These are phyloP conservation scores for Platalea minor DNA, from an alignment of 2,797 vertebrate species.

Conservation along the genomic window DNA sequence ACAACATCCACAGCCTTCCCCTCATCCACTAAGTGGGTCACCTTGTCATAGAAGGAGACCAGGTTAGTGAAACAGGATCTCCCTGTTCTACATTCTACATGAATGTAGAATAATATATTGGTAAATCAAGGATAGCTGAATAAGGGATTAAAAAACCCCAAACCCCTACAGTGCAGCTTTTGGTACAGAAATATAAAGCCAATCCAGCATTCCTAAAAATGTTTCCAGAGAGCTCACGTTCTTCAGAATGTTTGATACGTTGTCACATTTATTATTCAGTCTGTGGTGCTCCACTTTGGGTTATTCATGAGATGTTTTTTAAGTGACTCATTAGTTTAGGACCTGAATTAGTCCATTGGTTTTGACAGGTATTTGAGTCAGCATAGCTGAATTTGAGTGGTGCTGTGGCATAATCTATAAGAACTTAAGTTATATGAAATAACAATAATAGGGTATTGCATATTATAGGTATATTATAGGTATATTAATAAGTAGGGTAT, in stretches of 20 bases:
- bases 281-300: background rate
- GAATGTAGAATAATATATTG: no score
- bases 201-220: no score
- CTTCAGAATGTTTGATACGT: background rate
- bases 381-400: background rate
- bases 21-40: no score
- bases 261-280: background rate
- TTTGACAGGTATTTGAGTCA: background rate
- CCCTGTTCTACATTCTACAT: no score
- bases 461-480: background rate
- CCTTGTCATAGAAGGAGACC: no score
- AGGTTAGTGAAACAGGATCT: no score
- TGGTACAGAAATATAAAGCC: no score
- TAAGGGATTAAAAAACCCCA: no score
- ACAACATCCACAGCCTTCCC: no score
- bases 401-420: background rate
- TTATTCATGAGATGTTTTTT: background rate
- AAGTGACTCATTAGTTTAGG: background rate
- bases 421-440: background rate
- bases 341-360: background rate
- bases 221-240: no score
- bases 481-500: background rate
- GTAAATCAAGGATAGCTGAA: no score
- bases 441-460: background rate
- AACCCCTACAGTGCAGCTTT: no score